These are phyloP conservation scores for Scaptomyza hsui DNA, from an alignment of 1,140 invertebrate genomes.

Conservation along the genomic window DNA sequence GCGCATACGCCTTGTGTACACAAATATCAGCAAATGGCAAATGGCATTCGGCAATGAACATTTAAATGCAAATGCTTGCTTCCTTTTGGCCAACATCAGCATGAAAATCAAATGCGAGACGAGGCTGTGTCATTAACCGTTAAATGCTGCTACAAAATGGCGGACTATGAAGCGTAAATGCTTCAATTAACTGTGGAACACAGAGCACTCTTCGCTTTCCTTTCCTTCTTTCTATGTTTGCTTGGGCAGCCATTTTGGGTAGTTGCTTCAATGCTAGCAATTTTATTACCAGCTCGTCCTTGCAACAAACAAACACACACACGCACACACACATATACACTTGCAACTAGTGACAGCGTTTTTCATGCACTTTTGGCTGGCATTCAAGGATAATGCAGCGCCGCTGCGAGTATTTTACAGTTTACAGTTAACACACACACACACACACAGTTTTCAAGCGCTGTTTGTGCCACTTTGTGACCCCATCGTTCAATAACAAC, in stretches of 20 bases:
- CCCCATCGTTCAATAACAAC: conserved; percentile 47
- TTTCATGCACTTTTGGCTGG: conserved; percentile 40
- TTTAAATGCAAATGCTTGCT: conserved; percentile 35
- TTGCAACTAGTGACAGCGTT: conserved; percentile 26
- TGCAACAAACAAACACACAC: conserved; percentile 5
- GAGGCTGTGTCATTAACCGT: conserved; percentile 18
- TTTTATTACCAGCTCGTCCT: conserved; percentile 5
- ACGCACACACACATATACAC: not conserved
- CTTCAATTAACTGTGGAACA: conserved; percentile 18
- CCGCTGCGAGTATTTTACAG: conserved; percentile 33
- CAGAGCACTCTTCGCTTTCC: not conserved
- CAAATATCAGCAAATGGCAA: no score
- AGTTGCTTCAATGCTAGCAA: not conserved
- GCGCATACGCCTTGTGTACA: conserved; percentile 10
- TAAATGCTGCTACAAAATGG: conserved; percentile 5
- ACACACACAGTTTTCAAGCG: conserved; percentile 18
- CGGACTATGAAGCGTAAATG: conserved; percentile 27
- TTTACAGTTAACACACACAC: conserved; percentile 3
- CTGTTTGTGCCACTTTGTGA: conserved; percentile 44
- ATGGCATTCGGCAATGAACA: conserved; percentile 12
- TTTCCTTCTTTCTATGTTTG: not conserved
- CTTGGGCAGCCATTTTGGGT: not conserved
- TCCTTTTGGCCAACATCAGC: conserved; percentile 7
- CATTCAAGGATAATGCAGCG: conserved; percentile 43
- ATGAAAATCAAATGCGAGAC: conserved; percentile 6